Evolutionary conservation across 2,113 vertebrate genomes (phyloP), one percentile per base, ranked within the genome.

Genomic region (Microcebus jonahi): DNA sequence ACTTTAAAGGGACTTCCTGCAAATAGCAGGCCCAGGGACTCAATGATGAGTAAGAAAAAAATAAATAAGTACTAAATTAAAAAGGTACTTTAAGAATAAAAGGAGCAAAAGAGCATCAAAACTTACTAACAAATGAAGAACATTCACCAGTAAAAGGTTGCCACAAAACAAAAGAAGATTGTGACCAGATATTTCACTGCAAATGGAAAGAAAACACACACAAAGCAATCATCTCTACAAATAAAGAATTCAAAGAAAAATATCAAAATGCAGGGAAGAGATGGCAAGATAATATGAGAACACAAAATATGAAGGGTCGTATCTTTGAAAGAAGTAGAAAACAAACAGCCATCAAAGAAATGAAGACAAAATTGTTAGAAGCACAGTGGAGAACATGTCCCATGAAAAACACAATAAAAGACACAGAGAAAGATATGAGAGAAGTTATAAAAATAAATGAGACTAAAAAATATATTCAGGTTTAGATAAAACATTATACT

Each of bases 21-120:
- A 81, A 84, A 81, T 29, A 87, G 25, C 42, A 50, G 18, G 59
- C 34, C 34, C 57, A 65, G n/a, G 50, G 53, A 55, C 34, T 73
- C 55, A 21, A 3, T 36, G 67, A 88, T 76, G 48, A 76, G 59
- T 67, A 34, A 76, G 31, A 76, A 59, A 91, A 85, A 83, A 4
- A 73, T 31, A 34, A 89, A 36, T 5, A 92, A 14, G 17, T 50
- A 36, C 21, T 42, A 68, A 70, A 71, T 94, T 8, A 90, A 42
- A 75, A 96, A 96, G 17, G 15, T 73, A 88, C 36, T 90, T 90
- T 80, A 83, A 93, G 73, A 93, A 83, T 63, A 70, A 76, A 87
- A 96, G 83, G 45, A 81, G 45, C 82, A 90, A 92, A 53, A 87
- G 55, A n/a, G 0, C 57, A 50, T 73, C 50, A 91, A 45, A 89